A percentile compares a stretch with the other conserved stretches of the same genome.
Conservation (phyloP, 2,797 vertebrate species). For the Corythornis leucogaster region DNA sequence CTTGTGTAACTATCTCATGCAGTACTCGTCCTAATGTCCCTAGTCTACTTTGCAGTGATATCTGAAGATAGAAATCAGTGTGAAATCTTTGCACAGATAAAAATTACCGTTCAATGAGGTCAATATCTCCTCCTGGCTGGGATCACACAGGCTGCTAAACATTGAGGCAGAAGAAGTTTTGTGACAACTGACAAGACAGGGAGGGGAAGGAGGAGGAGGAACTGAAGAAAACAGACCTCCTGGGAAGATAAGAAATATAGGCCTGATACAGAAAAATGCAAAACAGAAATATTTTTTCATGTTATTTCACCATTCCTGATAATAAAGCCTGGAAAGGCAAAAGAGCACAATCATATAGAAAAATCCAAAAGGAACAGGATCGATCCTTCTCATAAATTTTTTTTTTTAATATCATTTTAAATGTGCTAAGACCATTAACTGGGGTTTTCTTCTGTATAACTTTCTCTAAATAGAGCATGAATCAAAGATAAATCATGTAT, state of each 20-base stretch:
- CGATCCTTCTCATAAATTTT: fast-evolving
- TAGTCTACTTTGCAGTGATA: background rate
- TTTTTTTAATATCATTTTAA: background rate
- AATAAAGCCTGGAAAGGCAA: background rate
- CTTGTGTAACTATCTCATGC: fast-evolving
- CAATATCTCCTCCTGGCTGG: background rate
- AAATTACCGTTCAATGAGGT: background rate
- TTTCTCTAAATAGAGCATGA: background rate
- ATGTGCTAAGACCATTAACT: background rate
- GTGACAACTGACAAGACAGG: background rate
- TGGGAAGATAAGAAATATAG: background rate
- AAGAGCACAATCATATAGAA: background rate
- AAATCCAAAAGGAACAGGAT: background rate
- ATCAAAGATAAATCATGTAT: background rate
- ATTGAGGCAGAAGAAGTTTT: background rate
- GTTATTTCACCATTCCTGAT: background rate
- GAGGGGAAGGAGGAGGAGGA: background rate
- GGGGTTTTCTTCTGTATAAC: background rate
- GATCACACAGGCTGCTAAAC: background rate
- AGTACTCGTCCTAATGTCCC: background rate
- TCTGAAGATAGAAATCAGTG: background rate
- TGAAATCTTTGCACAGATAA: background rate
- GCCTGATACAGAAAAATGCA: background rate
- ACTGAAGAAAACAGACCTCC: background rate
- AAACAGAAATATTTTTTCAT: background rate